Percentiles rank a stretch among this genome's conserved stretches.
These are phyloP conservation scores for Nemotelus nigrinus DNA, from an alignment of 2,888 invertebrate species.

Conservation along the genomic window DNA sequence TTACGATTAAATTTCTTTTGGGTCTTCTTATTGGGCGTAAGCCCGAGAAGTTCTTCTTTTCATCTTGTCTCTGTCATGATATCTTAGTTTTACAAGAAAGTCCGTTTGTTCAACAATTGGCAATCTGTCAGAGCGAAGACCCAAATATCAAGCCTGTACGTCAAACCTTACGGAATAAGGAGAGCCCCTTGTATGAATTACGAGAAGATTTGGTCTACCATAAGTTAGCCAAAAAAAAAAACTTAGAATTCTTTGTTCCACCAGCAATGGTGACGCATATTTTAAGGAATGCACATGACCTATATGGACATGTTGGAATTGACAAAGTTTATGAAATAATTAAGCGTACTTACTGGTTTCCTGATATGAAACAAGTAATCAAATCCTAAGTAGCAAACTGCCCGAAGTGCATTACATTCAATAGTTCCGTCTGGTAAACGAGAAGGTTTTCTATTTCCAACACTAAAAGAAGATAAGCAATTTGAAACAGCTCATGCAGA, in stretches of 20 bases:
- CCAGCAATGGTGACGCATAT: slow-evolving; percentile 49
- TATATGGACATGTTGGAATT: slow-evolving; percentile 55
- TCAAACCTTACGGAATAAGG: background rate
- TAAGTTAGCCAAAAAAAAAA: slow-evolving; percentile 13
- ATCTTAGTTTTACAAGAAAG: slow-evolving; percentile 9
- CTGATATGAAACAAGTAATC: slow-evolving; percentile 52
- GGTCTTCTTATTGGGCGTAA: too few species aligned
- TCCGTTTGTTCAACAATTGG: background rate
- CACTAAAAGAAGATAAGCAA: slow-evolving; percentile 54
- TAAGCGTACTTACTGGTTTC: slow-evolving; percentile 56
- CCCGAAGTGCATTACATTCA: slow-evolving; percentile 16
- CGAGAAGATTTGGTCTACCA: slow-evolving; percentile 35
- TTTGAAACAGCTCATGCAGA: slow-evolving; percentile 52
- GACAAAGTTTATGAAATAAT: slow-evolving; percentile 54
- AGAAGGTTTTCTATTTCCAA: slow-evolving; percentile 53
- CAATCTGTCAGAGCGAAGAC: slow-evolving; percentile 42
- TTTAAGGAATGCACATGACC: slow-evolving; percentile 52
- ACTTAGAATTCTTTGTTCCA: slow-evolving; percentile 47
- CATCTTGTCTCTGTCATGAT: slow-evolving; percentile 46
- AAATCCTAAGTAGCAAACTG: slow-evolving; percentile 14
- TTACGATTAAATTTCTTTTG: too few species aligned
- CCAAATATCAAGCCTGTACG: slow-evolving; percentile 47
- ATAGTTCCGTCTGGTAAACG: background rate
- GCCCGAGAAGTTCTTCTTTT: too few species aligned
- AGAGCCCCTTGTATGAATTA: background rate